Evolutionary conservation across 2,797 vertebrate genomes (phyloP).

Genomic region (Poeciliopsis turneri): DNA sequence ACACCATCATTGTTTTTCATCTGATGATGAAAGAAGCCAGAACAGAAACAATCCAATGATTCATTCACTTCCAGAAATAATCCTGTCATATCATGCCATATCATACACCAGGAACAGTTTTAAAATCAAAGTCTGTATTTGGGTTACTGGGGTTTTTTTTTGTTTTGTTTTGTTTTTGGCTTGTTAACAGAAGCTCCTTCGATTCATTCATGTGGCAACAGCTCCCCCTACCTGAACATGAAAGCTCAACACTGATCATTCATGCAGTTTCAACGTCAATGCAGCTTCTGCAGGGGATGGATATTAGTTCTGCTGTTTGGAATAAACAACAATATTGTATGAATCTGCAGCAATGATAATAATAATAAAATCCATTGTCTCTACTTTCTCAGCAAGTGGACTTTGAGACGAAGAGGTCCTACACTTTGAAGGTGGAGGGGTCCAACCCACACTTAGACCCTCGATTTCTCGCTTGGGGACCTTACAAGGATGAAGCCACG

Average conservation of each 20-base stretch:
- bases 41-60: conserved; percentile 31
- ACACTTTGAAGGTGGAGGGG: conserved; percentile 94
- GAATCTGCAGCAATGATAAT: conserved; percentile 1
- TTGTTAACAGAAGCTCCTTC: background rate
- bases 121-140: conserved; percentile 33
- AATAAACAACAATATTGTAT: background rate
- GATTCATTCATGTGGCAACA: conserved; percentile 68
- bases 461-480: conserved; percentile 91
- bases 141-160: conserved; percentile 13
- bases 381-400: conserved; percentile 85
- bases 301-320: background rate
- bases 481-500: conserved; percentile 94
- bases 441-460: conserved; percentile 90
- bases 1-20: conserved; percentile 31
- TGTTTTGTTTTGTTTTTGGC: conserved; percentile 6
- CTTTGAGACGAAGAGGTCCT: conserved; percentile 92
- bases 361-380: conserved; percentile 18
- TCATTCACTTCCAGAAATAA: conserved; percentile 31
- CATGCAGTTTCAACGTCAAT: conserved; percentile 1
- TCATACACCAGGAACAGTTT: conserved; percentile 22
- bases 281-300: conserved; percentile 10
- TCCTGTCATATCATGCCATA: conserved; percentile 22
- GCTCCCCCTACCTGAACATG: conserved; percentile 73
- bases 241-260: conserved; percentile 13
- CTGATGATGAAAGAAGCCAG: conserved; percentile 20